Evolutionary conservation across 1,140 invertebrate genomes (phyloP), one percentile per base, ranked within the genome.

Genomic region (Drosophila parvula): DNA sequence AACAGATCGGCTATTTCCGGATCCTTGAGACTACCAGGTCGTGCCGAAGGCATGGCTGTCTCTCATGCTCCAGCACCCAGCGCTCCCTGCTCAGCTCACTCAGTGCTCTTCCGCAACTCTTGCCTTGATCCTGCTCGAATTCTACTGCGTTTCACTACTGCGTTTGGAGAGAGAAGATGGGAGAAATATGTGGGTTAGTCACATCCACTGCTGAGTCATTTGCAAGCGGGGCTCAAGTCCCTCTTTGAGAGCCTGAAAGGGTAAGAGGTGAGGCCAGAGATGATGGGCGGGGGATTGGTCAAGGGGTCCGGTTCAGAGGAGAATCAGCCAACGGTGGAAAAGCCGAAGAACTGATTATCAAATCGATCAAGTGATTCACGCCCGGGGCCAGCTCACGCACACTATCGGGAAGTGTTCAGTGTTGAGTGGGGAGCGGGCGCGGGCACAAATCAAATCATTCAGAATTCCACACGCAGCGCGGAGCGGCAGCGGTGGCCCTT

Each of bases 1-100:
- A 99, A 99, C 47, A 99, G 94, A 92, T 98, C 97, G 67, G 98
- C 97, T 83, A 99, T 97, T 92, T 98, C 97, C 60, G 98, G 98
- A 94, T 99, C 98, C 93, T 98, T 98, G 53, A 99, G 94, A 94
- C 96, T 98, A 92, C 98, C 97, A 90, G 97, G 97, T 92, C 97
- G 95, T 92, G 95, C 93, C 90, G 94, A 93, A 92, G 95, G 95
- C 95, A 96, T 96, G 93, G 77, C 79, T 91, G 76, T 88, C 68
- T 89, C 62, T 88, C 83, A 88, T 88, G 79, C 86, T 88, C 81
- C 81, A 59, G 32, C 44, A 36, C 50, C 18, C 50, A 22, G 27
- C 45, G 27, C 47, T 16, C 51, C 38, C 51, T 22, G 22, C 22
- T 50, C 30, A 44, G 55, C 58, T 67, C 43, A 45, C 61, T 34